phyloP scores from a whole-genome alignment of 2,113 vertebrate genomes.

The Thermophis baileyi region DNA sequence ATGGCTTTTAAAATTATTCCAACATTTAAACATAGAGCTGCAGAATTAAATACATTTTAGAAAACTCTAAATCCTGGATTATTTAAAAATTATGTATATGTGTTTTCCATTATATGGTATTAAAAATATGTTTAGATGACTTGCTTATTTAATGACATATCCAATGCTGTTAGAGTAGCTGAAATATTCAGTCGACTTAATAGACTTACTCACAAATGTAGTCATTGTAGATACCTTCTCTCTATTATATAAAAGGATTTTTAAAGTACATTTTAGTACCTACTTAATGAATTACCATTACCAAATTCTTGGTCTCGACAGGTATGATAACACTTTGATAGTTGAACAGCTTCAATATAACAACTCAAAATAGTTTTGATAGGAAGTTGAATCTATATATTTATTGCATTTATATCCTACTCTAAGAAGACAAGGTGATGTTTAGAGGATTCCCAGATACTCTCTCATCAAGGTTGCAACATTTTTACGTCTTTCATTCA shows the following conservation, averaged over 20 bases:
- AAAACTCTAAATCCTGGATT: not conserved
- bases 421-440: not conserved
- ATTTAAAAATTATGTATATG: not conserved
- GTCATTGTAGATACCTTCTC: slow-evolving; percentile 3
- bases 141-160: not conserved
- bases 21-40: not conserved
- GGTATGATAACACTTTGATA: not conserved
- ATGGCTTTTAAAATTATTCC: slow-evolving; percentile 4
- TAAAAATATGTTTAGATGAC: not conserved
- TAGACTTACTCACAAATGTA: not conserved
- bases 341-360: slow-evolving; percentile 15
- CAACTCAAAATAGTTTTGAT: slow-evolving; percentile 6
- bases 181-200: slow-evolving; percentile 17
- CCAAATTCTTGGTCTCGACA: slow-evolving; percentile 9
- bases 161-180: not conserved
- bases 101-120: not conserved
- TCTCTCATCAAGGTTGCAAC: not conserved
- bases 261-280: not conserved
- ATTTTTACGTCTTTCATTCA: not conserved
- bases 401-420: not conserved
- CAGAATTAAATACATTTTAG: not conserved
- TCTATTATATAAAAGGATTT: not conserved
- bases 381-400: not conserved
- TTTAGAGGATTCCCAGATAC: not conserved
- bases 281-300: not conserved